These are phyloP conservation scores for Papilio polytes DNA, from an alignment of 1,140 invertebrate genomes.

Conservation along the genomic window DNA sequence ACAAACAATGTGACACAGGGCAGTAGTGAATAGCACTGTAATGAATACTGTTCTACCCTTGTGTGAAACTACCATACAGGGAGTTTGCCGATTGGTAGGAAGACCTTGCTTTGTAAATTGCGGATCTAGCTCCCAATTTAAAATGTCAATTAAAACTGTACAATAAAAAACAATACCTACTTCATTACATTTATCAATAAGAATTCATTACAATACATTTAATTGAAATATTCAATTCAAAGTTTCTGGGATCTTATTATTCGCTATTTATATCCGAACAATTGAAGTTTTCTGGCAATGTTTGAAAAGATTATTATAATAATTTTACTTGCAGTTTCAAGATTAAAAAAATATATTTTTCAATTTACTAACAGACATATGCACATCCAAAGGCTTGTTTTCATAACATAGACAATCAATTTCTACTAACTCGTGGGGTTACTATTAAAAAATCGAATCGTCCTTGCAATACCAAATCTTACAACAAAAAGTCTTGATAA, in stretches of 20 bases:
- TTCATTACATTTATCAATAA: conserved; percentile 40
- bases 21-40: background rate
- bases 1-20: background rate
- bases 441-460: conserved; percentile 43
- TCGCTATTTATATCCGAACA: background rate
- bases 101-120: conserved; percentile 5
- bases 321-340: too few species aligned
- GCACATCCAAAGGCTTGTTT: too few species aligned
- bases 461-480: conserved; percentile 49
- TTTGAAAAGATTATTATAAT: background rate
- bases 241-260: background rate
- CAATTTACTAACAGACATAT: background rate
- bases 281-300: background rate
- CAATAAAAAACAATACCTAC: background rate
- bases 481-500: conserved; percentile 45
- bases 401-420: background rate
- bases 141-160: conserved; percentile 2
- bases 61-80: background rate
- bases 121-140: conserved; percentile 5
- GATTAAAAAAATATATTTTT: too few species aligned
- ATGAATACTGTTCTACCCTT: background rate
- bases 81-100: background rate
- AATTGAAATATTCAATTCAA: conserved; percentile 35
- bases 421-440: conserved; percentile 1
- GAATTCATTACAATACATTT: conserved; percentile 41